These are phyloP conservation scores for Pithys albifrons DNA, from an alignment of 2,113 vertebrate genomes.

Conservation along the genomic window DNA sequence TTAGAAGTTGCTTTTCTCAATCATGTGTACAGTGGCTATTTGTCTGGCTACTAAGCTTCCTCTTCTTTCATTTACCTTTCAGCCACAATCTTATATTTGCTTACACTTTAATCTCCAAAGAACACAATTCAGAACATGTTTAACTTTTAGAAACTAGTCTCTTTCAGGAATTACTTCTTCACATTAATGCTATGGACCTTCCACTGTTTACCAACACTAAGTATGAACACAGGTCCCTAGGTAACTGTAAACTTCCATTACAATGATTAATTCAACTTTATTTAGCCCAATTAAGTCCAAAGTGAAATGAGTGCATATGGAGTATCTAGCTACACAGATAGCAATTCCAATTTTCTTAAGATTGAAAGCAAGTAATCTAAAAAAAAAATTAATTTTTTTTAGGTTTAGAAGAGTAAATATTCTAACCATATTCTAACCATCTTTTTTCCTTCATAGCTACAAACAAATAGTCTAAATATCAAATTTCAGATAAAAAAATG, in stretches of 20 bases:
- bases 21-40: neutral
- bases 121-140: neutral
- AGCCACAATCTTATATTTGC: neutral
- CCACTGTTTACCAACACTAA: neutral
- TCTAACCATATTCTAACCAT: neutral
- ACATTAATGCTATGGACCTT: neutral
- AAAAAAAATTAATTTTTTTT: neutral
- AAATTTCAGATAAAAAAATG: neutral
- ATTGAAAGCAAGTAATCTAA: neutral
- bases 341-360: neutral
- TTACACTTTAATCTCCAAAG: neutral
- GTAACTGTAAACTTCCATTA: neutral
- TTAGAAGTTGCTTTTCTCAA: neutral
- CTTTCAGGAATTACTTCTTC: neutral
- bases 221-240: neutral
- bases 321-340: neutral
- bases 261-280: neutral
- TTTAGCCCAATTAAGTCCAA: neutral
- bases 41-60: neutral
- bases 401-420: neutral
- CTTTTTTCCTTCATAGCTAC: accelerated
- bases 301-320: neutral
- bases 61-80: neutral
- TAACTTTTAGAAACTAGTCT: neutral
- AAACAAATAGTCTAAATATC: neutral